Base-by-base conservation (phyloP, 2,797 vertebrate genomes). In the Staurois parvus region DNA sequence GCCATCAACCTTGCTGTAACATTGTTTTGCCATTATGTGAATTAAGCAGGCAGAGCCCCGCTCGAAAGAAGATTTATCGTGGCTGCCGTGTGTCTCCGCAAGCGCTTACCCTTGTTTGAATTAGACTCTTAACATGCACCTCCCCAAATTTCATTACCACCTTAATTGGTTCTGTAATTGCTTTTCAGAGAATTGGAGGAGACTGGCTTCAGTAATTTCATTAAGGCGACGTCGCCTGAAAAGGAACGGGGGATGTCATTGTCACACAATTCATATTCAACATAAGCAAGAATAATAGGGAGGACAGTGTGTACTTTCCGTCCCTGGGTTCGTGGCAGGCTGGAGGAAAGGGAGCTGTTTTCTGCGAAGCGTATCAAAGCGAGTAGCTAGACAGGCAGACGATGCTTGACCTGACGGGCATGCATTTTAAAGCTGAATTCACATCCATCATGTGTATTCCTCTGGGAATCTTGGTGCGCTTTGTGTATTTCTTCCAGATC, bases 111-210 rank as follows among this genome's bases (percentile, higher is more conserved):
- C 67, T 81, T 77, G 73, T 77, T 74, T 82, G 66, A 77, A 82
- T 86, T 76, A 77, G 66, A 59, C 34, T 82, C 79, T 72, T 64
- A 64, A 30, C 79, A 86, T 86, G 79, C 67, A 77, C 79, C 79
- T 10, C 79, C 84, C 79, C 24, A 77, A 82, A 86, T 86, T 86
- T 81, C 84, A 86, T 86, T 86, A 45, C 66, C 79, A 37, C 79
- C 84, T 59, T 86, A 86, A 86, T 86, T 86, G 79, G 45, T 77
- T 81, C 28, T 76, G 72, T 81, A 86, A 81, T 86, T 86, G 84
- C 64, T 86, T 86, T 82, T 72, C 48, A 77, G 72, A 77, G 62
- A 79, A 81, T 82, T 32, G 70, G 64, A 26, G 79, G 67, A 81
- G 84, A 70, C 73, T 77, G 84, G 72, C 73, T 82, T 52, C 84